phyloP scores from a whole-genome alignment of 2,888 invertebrate genomes.

The Serripes groenlandicus region DNA sequence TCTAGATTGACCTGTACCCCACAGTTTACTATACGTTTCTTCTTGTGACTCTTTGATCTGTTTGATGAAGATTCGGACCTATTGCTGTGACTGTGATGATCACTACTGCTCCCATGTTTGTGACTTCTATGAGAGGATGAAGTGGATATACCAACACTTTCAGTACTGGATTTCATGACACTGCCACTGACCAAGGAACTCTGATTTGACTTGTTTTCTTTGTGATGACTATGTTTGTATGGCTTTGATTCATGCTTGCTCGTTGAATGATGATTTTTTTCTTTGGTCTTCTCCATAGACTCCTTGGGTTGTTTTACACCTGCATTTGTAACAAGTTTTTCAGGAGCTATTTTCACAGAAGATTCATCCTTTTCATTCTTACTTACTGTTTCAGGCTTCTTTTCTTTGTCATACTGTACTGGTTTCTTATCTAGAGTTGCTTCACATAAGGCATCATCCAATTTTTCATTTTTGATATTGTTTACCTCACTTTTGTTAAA shows the following conservation, averaged over 20 bases:
- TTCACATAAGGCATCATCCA: not conserved
- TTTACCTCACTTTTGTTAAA: not conserved
- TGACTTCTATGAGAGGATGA: constrained; percentile 10
- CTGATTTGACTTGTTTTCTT: not conserved
- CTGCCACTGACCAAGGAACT: not conserved
- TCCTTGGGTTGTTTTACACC: too few species aligned
- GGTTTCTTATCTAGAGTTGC: not conserved
- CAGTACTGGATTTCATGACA: not conserved
- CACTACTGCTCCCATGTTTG: constrained; percentile 17
- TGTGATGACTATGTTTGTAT: constrained; percentile 9
- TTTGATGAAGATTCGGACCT: constrained; percentile 29
- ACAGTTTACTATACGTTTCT: constrained; percentile 71
- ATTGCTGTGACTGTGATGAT: constrained; percentile 24
- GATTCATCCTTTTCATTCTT: not conserved
- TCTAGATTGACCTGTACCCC: constrained; percentile 78
- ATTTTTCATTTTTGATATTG: not conserved
- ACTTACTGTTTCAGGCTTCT: not conserved
- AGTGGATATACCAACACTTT: not conserved
- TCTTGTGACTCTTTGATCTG: constrained; percentile 49
- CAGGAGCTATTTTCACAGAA: too few species aligned
- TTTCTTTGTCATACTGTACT: not conserved
- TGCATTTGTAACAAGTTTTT: too few species aligned
- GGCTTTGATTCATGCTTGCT: not conserved
- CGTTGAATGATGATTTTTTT: too few species aligned
- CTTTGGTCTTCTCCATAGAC: too few species aligned